These are phyloP conservation scores for Eumaeus atala DNA, from an alignment of 1,140 invertebrate species.

Conservation along the genomic window DNA sequence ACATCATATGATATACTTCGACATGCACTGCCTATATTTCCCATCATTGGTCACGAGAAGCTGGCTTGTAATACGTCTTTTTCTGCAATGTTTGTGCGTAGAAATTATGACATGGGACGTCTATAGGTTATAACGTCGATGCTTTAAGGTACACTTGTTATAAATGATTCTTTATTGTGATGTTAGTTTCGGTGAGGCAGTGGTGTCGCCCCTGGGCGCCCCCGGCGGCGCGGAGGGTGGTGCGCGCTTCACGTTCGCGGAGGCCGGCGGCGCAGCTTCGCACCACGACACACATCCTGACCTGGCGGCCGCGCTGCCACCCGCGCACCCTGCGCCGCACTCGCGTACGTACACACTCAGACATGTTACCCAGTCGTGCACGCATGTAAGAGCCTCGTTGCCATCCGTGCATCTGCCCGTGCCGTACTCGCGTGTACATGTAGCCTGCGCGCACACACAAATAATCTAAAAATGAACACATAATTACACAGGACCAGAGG, in stretches of 20 bases:
- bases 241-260: conserved; percentile 84
- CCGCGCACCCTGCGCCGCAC: conserved; percentile 75
- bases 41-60: no score
- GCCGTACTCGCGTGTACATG: no score
- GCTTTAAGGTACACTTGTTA: no score
- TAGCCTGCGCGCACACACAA: no score
- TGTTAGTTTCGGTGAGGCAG: conserved; percentile 87
- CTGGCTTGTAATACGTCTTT: no score
- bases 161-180: background rate
- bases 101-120: no score
- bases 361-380: conserved; percentile 19
- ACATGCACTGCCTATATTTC: no score
- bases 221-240: conserved; percentile 57
- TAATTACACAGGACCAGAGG: conserved; percentile 36
- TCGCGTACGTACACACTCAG: conserved; percentile 15
- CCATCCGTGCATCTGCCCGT: background rate
- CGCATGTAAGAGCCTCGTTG: background rate
- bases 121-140: no score
- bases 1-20: no score
- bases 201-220: conserved; percentile 83
- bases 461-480: no score
- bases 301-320: conserved; percentile 82
- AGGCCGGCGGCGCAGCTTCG: conserved; percentile 75
- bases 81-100: no score
- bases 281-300: conserved; percentile 85